phyloP scores from a whole-genome alignment of 2,113 vertebrate species.

The Channa argus region DNA sequence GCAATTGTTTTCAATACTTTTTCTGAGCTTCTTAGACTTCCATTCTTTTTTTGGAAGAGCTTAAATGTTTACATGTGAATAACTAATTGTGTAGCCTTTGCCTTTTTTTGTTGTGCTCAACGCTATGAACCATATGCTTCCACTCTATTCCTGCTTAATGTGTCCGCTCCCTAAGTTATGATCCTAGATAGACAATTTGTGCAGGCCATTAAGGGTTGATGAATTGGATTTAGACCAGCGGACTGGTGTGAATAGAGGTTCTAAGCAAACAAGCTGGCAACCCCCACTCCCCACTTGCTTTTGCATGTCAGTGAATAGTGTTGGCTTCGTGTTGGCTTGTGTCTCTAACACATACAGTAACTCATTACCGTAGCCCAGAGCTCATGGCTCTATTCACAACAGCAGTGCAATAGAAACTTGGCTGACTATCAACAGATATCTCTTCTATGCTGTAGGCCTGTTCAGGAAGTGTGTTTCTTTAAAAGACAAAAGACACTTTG shows the following conservation, averaged over 20 bases:
- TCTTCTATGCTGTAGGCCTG: slow-evolving; percentile 3
- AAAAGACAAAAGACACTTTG: slow-evolving; percentile 42
- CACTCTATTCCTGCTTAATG: slow-evolving; percentile 42
- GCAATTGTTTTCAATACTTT: not conserved
- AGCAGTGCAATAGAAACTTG: slow-evolving; percentile 43
- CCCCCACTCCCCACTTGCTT: slow-evolving; percentile 27
- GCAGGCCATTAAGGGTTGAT: slow-evolving; percentile 81
- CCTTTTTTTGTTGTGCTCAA: slow-evolving; percentile 25
- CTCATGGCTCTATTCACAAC: slow-evolving; percentile 43
- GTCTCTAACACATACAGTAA: slow-evolving; percentile 27
- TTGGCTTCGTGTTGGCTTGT: slow-evolving; percentile 17
- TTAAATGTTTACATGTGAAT: slow-evolving; percentile 18
- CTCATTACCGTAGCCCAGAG: slow-evolving; percentile 27
- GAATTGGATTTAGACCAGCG: slow-evolving; percentile 79
- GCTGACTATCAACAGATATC: slow-evolving; percentile 31
- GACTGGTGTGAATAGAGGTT: slow-evolving; percentile 62
- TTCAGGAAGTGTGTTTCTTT: slow-evolving; percentile 10
- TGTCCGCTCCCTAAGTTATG: slow-evolving; percentile 60
- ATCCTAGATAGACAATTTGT: slow-evolving; percentile 77
- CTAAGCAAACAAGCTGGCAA: slow-evolving; percentile 64
- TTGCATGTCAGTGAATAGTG: slow-evolving; percentile 42
- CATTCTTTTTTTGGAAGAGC: not conserved
- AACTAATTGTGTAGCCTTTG: slow-evolving; percentile 13
- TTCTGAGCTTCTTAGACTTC: not conserved
- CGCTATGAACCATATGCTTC: slow-evolving; percentile 47